A percentile compares a stretch with the other conserved stretches of the same genome.
These are phyloP conservation scores for Vicugna pacos DNA, from an alignment of 2,113 vertebrate genomes.

Conservation along the genomic window DNA sequence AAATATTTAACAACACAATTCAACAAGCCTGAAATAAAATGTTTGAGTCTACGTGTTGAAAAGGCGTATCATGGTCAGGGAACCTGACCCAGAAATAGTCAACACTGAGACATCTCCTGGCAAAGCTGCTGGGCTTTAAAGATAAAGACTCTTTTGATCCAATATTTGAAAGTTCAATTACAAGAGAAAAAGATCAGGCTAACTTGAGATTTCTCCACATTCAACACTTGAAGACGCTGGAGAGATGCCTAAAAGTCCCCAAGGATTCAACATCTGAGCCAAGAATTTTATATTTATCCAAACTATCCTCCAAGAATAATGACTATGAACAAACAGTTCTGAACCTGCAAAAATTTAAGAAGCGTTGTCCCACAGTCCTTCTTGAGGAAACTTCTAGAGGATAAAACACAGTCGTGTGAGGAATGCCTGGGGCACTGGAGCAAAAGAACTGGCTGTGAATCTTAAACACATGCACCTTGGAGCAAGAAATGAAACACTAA, in stretches of 20 bases:
- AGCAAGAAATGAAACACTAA: background rate
- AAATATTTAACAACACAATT: background rate
- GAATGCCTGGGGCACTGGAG: background rate
- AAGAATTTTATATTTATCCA: slow-evolving; percentile 52
- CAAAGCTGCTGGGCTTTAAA: background rate
- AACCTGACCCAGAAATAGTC: background rate
- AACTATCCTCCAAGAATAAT: slow-evolving; percentile 29
- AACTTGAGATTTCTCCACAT: background rate
- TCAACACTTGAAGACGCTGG: background rate
- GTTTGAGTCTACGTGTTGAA: background rate
- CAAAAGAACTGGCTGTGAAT: background rate
- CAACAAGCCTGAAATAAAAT: background rate
- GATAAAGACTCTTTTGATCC: background rate
- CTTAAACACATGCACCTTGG: background rate
- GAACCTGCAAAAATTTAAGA: slow-evolving; percentile 5
- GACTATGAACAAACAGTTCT: background rate
- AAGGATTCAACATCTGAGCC: background rate
- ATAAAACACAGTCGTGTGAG: background rate
- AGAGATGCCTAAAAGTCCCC: slow-evolving; percentile 18
- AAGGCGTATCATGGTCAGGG: background rate
- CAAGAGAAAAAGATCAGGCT: background rate
- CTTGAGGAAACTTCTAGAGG: background rate
- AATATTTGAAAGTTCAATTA: background rate
- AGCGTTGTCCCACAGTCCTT: background rate
- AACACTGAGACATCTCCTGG: background rate